Conservation (phyloP, 2,113 vertebrate species). For the Mystacornis crossleyi region DNA sequence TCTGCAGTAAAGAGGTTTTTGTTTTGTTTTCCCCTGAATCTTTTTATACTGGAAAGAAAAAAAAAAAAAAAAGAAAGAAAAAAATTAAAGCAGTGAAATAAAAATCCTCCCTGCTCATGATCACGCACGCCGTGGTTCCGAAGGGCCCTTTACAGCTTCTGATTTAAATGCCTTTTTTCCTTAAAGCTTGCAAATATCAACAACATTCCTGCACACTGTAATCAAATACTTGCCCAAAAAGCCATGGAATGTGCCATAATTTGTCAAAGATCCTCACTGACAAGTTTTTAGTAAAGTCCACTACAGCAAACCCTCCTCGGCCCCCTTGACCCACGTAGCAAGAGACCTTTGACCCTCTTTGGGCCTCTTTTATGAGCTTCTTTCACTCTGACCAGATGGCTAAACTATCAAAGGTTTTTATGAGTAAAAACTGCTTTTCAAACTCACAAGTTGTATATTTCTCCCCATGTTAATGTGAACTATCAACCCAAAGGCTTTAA, state of each 20-base stretch:
- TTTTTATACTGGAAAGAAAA: neutral
- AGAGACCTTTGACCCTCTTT: slow-evolving; percentile 93
- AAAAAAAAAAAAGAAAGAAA: neutral
- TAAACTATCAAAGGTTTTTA: slow-evolving; percentile 99
- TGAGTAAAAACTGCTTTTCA: slow-evolving; percentile 94
- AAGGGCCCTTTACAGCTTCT: neutral
- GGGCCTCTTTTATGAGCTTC: slow-evolving; percentile 94
- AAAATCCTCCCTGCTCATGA: neutral
- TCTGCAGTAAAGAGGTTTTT: slow-evolving; percentile 43
- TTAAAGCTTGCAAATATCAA: slow-evolving; percentile 77
- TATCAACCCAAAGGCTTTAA: slow-evolving; percentile 71
- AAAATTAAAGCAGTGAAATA: neutral
- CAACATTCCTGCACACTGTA: slow-evolving; percentile 85
- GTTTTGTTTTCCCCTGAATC: slow-evolving; percentile 44
- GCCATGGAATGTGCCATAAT: slow-evolving; percentile 93
- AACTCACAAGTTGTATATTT: slow-evolving; percentile 84
- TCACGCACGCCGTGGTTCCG: accelerated
- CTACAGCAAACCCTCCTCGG: slow-evolving; percentile 84
- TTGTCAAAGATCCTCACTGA: slow-evolving; percentile 91
- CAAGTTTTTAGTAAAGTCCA: slow-evolving; percentile 91
- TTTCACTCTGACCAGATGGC: slow-evolving; percentile 96
- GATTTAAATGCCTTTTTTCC: neutral
- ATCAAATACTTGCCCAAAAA: slow-evolving; percentile 84
- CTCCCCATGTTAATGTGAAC: slow-evolving; percentile 82
- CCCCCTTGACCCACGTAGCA: slow-evolving; percentile 92